These are phyloP conservation scores for Pomacea maculata DNA, from an alignment of 1,140 invertebrate species.

Conservation along the genomic window DNA sequence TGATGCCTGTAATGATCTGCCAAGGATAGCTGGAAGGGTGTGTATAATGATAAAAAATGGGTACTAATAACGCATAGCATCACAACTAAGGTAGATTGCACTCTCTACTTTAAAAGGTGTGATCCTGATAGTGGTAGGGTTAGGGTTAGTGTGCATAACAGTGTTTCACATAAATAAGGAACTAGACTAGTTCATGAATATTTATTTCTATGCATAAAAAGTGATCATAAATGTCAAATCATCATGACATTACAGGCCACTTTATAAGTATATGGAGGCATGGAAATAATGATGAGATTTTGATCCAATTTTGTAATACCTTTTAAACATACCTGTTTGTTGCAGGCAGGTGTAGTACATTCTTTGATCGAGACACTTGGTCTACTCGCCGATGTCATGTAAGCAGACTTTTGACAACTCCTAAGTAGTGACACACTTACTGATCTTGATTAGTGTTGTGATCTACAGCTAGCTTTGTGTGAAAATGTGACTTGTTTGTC, in stretches of 20 bases:
- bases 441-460: neutral
- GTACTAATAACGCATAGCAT: no score
- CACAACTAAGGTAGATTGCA: no score
- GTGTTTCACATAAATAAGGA: neutral
- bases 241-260: neutral
- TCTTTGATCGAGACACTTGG: slow-evolving; percentile 47
- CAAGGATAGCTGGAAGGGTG: slow-evolving; percentile 44
- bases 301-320: neutral
- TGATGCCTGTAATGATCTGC: slow-evolving; percentile 40
- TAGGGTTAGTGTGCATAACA: no score
- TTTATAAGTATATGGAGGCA: neutral
- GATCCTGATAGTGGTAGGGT: neutral
- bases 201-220: neutral
- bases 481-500: no score
- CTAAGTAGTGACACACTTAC: neutral
- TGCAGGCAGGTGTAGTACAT: slow-evolving; percentile 49
- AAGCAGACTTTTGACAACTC: slow-evolving; percentile 17
- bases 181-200: neutral
- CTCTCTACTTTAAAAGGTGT: neutral
- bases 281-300: neutral
- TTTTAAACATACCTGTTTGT: slow-evolving; percentile 3
- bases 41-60: neutral
- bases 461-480: no score
- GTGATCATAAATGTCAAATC: neutral
- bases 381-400: slow-evolving; percentile 38